Evolutionary conservation across 2,797 vertebrate genomes (phyloP), one percentile per base, ranked within the genome.

Genomic region (Characodon lateralis): DNA sequence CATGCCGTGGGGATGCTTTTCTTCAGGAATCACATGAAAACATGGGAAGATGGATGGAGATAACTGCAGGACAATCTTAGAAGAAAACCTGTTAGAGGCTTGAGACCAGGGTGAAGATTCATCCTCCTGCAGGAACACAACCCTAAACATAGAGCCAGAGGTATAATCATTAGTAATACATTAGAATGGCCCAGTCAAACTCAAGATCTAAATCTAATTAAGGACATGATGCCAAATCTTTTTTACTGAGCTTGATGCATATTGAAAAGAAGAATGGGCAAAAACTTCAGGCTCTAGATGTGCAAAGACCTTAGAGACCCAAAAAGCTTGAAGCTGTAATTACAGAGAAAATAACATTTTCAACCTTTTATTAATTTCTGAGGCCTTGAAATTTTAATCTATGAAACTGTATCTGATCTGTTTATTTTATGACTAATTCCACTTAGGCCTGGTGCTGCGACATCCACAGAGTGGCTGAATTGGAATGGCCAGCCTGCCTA

Each of bases 381-480:
- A 87, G 82, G 58, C 78, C 12, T n/a, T 66, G 58, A 78, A 76
- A 82, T 83, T 63, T 80, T 71, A 86, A 83, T 85, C 70, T 77
- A 35, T 5, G 50, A 28, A 68, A 56, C 77, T 69, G 81, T 74
- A 41, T 83, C 65, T 84, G 82, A 86, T 80, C 80, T 63, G 85
- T 83, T 72, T 72, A 86, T 90, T 88, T 92, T 83, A 89, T 28
- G 79, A 75, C 63, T 83, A 78, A 80, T 84, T 89, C 77, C 83
- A 76, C 85, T 56, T 53, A 18, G 72, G 74, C 74, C 48, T 22
- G 9, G 80, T 13, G 58, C 87, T 92, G 85, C 74, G 72, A 85
- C 85, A 79, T 87, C 77, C 80, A 55, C 81, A 72, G 74, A 90
- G 84, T 75, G 77, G 85, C 82, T 84, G 89, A 93, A 91, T 94